Base-by-base conservation (phyloP, 2,113 vertebrate species). In the Sorex fumeus region DNA sequence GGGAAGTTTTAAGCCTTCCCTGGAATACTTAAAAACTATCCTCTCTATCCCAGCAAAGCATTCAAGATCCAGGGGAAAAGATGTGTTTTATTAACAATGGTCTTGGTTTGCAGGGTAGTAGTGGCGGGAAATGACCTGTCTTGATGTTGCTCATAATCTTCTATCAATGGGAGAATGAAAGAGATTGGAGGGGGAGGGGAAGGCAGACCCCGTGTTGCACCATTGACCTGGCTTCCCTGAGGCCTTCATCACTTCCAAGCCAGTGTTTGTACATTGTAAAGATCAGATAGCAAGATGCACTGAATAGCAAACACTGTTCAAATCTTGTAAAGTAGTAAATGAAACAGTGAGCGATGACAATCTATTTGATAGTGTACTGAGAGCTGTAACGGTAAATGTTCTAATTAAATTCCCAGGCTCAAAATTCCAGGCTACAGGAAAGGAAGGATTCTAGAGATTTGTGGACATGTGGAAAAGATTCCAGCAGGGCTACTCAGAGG, bases 381-480 rank as follows among this genome's bases (percentile, higher is more conserved):
- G 66, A 67, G n/a, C 8, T 32, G 2, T 19, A 87, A 36, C 32
- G 60, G 57, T 36, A 83, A 79, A 72, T 78, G 30, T 75, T 88
- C 82, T 15, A 57, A 87, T 70, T 76, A 77, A 93, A 77, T 81
- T 9, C 8, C 6, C 50, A 85, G 10, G 15, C 7, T 91, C 45
- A 69, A 85, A 67, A 75, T 23, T 8, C 7, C 64, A 66, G 15
- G 7, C 28, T 81, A 30, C 25, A 74, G 36, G 79, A 84, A 89
- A 90, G 18, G 32, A 91, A 90, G 27, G 70, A 75, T 67, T 82
- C 7, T 27, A 71, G 23, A 71, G 16, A 93, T 28, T 78, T 90
- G 16, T 76, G 36, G 16, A 85, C 47, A 23, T 75, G 16, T 28
- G 36, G 50, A 15, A 95, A 72, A 92, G 30, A 27, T 30, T 60